These are phyloP conservation scores for Cygnus buccinator DNA, from an alignment of 2,113 vertebrate genomes.

Conservation along the genomic window DNA sequence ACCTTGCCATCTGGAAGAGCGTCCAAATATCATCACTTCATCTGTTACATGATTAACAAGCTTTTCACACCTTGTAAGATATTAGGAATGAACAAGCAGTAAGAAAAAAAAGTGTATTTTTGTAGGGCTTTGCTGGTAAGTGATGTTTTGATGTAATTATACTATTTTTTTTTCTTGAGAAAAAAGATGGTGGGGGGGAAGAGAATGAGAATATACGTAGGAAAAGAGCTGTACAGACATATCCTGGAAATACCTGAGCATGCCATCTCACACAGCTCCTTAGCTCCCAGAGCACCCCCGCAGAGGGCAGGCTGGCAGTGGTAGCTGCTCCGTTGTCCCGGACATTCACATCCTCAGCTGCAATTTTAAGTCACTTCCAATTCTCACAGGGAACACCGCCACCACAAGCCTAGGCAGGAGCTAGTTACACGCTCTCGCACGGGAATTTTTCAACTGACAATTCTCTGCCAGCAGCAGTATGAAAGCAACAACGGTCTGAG, in stretches of 20 bases:
- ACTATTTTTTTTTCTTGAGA: conserved; percentile 20
- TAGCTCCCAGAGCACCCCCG: neutral
- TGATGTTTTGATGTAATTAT: conserved; percentile 70
- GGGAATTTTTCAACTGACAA: neutral
- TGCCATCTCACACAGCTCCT: neutral
- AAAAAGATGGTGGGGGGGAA: neutral
- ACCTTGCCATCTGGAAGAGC: conserved; percentile 76
- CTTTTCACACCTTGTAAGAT: conserved; percentile 69
- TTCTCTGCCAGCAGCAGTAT: neutral
- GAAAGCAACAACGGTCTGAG: neutral
- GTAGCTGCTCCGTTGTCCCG: neutral
- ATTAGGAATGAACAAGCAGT: neutral
- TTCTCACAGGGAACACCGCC: neutral
- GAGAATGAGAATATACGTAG: neutral
- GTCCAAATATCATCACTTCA: conserved; percentile 80
- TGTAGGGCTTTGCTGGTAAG: neutral
- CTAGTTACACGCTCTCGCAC: neutral
- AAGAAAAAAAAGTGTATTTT: conserved; percentile 69
- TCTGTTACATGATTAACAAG: conserved; percentile 77
- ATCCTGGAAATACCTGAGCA: neutral
- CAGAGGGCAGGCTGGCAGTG: neutral
- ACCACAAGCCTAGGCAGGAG: neutral
- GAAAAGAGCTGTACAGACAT: neutral
- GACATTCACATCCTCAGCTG: neutral
- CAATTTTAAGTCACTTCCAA: neutral